These are phyloP conservation scores for Calvadosia cruxmelitensis DNA, from an alignment of 30 jellyfish, hydroid and myxozoan species.

Conservation along the genomic window DNA sequence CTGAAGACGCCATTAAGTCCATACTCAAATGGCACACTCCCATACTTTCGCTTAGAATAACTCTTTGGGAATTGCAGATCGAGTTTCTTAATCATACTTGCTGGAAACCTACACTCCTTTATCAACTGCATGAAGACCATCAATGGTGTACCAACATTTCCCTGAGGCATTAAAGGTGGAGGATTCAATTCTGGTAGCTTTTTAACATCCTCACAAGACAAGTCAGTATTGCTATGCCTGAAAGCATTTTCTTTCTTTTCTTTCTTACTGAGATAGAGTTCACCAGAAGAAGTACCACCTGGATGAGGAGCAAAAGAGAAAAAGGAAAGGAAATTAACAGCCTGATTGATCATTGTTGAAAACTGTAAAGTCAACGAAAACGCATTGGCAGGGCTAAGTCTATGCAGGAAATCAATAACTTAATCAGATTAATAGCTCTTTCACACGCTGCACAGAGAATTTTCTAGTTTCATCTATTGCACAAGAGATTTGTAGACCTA, in stretches of 20 bases:
- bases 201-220: constrained; percentile 6
- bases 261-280: neutral
- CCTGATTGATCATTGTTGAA: no score
- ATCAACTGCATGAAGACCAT: constrained; percentile 14
- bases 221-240: neutral
- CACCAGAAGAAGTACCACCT: neutral
- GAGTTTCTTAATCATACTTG: constrained; percentile 28
- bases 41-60: constrained; percentile 5
- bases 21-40: constrained; percentile 22
- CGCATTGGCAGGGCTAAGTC: no score
- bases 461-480: no score
- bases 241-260: neutral
- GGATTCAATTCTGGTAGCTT: constrained; percentile 40
- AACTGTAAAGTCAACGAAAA: no score
- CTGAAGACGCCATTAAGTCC: no score
- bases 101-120: constrained; percentile 34
- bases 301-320: neutral
- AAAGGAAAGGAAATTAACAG: neutral
- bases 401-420: no score
- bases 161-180: constrained; percentile 53
- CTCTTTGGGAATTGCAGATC: constrained; percentile 32
- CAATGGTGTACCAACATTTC: constrained; percentile 68
- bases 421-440: no score
- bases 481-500: no score
- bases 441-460: no score